Conservation (phyloP, 2,113 vertebrate genomes). For the Donacobius atricapilla region DNA sequence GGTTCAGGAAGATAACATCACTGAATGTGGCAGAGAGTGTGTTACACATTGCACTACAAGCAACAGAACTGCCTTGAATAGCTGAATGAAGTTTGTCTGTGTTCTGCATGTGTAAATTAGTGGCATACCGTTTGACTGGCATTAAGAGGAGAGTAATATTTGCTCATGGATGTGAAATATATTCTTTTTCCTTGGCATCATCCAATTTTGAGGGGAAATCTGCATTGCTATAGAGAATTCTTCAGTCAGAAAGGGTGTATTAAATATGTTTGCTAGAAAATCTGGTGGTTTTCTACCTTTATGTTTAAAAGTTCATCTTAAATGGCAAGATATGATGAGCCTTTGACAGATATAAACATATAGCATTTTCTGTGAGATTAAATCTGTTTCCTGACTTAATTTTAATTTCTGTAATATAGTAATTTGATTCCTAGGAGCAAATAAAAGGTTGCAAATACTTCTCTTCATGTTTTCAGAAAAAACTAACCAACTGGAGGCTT, state of each 20-base stretch:
- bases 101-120: neutral
- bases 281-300: accelerated
- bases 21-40: neutral
- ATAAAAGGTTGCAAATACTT: neutral
- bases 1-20: neutral
- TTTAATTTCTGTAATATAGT: neutral
- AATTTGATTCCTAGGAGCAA: neutral
- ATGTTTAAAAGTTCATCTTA: neutral
- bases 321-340: neutral
- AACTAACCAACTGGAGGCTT: neutral
- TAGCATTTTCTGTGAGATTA: neutral
- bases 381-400: neutral
- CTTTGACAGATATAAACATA: neutral
- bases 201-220: neutral
- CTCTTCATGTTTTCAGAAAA: neutral
- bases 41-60: neutral
- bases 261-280: neutral
- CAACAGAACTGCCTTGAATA: neutral
- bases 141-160: neutral
- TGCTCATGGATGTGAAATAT: neutral
- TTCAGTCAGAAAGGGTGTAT: neutral
- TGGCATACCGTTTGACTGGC: neutral
- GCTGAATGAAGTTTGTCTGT: neutral
- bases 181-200: neutral
- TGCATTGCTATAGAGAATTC: neutral